Evolutionary conservation across 2,888 invertebrate genomes (phyloP), one percentile per base, ranked within the genome.

Genomic region (Arctia plantaginis): DNA sequence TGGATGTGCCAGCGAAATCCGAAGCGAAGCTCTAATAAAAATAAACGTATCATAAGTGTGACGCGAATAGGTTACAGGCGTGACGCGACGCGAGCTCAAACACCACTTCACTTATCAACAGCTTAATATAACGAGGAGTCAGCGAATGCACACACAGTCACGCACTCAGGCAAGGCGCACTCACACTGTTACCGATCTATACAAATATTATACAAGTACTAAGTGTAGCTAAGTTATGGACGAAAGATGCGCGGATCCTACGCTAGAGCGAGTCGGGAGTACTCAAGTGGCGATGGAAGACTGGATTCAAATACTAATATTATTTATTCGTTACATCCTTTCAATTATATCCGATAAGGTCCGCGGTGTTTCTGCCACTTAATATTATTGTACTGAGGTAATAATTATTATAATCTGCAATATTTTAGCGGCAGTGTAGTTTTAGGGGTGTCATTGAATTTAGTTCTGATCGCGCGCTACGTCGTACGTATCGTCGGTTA

Each of bases 151-250:
- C 85, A 81, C 79, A 79, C 80, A 82, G 78, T 77, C 69, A 44
- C 70, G 30, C 70, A 62, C 47, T 33, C 69, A 69, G 82, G 84
- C 88, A 80, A 81, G 80, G 82, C 81, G 69, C 81, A 65, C 73
- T 75, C 79, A 72, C 72, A 81, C 76, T 74, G 73, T 73, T 71
- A 59, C 80, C 69, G 74, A 71, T 80, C 85, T 90, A 89, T 91
- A 90, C 89, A 91, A 81, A 91, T 91, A 71, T 64, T 65, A 87
- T 92, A 92, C 90, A 92, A 86, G 87, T 88, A 89, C 88, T 90
- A 90, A 87, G 87, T 88, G 89, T 89, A 88, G 88, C 88, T 90
- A 89, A 84, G 86, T 89, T 86, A 90, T 93, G 93, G 93, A 93
- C 93, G 93, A 90, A 41, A 91, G 90, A 90, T 87, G 89, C 90